Evolutionary conservation across 1,140 invertebrate species (phyloP).

Genomic region (Galendromus occidentalis): DNA sequence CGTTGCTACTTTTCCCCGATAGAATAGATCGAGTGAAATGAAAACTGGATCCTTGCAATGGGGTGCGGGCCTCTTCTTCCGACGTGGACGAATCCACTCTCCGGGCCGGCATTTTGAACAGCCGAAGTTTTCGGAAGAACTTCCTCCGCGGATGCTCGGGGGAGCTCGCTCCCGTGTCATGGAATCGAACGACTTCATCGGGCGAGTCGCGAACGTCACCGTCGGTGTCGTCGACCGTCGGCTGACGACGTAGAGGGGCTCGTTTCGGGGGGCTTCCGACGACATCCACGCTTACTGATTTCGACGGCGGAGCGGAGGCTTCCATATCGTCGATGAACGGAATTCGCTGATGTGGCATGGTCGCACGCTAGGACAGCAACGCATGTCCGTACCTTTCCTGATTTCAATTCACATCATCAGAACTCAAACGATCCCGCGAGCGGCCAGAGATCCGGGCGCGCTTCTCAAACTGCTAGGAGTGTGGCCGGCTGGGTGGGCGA

Average conservation of each 20-base stretch:
- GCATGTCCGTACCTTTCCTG: too few species aligned
- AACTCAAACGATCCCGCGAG: too few species aligned
- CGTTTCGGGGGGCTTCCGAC: too few species aligned
- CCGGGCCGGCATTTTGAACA: slow-evolving; percentile 5
- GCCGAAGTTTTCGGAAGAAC: slow-evolving; percentile 5
- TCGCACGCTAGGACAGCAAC: too few species aligned
- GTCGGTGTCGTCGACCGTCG: background rate
- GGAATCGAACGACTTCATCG: background rate
- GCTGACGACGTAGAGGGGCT: background rate
- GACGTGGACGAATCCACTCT: background rate
- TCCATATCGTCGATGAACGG: too few species aligned
- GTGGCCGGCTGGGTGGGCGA: too few species aligned
- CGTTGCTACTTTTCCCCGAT: slow-evolving; percentile 7
- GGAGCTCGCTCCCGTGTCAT: background rate
- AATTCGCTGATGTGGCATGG: too few species aligned
- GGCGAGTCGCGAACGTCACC: background rate
- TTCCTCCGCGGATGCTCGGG: slow-evolving; percentile 2
- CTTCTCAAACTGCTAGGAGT: too few species aligned
- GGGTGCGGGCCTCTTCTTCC: background rate
- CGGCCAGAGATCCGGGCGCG: too few species aligned
- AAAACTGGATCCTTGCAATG: background rate
- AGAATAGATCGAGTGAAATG: background rate
- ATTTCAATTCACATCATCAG: too few species aligned
- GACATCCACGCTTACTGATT: too few species aligned
- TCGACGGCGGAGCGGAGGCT: too few species aligned